Evolutionary conservation across 1,140 invertebrate genomes (phyloP).

Genomic region (Drosophila subpulchrella): DNA sequence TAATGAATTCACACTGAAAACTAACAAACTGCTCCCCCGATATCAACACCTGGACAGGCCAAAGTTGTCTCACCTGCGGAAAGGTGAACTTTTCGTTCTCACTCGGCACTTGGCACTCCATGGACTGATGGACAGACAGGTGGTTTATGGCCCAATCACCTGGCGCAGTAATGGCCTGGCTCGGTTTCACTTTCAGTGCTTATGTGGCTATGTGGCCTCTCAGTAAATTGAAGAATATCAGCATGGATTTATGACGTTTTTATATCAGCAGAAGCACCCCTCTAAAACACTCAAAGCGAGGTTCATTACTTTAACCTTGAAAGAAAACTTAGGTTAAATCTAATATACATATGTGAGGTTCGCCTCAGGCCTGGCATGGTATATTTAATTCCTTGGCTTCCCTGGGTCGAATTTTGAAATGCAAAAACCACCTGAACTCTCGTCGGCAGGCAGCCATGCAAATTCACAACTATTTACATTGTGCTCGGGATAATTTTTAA

Average conservation of each 20-base stretch:
- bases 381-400: constrained; percentile 8
- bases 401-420: constrained; percentile 5
- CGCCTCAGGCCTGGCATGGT: not conserved
- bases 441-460: constrained; percentile 36
- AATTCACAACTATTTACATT: constrained; percentile 54
- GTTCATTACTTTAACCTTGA: not conserved
- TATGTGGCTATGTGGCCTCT: not conserved
- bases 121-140: not conserved
- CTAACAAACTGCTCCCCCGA: constrained; percentile 4
- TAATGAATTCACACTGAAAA: constrained; percentile 27
- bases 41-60: not conserved
- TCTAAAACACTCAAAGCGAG: not conserved
- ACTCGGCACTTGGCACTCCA: not conserved
- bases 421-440: constrained; percentile 9
- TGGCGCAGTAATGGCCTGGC: not conserved
- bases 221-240: not conserved
- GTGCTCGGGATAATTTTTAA: constrained; percentile 48
- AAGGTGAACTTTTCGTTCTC: not conserved
- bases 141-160: constrained; percentile 3
- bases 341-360: constrained; percentile 1
- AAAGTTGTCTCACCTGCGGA: not conserved
- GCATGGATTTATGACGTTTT: not conserved
- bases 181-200: not conserved
- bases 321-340: constrained; percentile 4
- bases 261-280: not conserved